Conservation (phyloP, 2,113 vertebrate genomes). For the Caloenas nicobarica region DNA sequence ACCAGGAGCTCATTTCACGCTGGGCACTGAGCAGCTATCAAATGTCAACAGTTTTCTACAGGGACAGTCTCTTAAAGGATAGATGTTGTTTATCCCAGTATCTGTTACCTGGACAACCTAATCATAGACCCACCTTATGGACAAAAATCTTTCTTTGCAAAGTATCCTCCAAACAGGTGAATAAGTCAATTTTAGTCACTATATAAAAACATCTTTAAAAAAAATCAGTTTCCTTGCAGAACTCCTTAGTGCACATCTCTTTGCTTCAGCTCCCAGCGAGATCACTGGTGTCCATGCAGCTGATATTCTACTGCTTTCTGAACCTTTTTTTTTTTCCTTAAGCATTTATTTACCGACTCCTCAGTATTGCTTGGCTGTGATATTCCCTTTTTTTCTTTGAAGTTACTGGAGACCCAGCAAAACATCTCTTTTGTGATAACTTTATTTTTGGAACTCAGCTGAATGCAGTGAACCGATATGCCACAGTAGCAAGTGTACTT, state of each 20-base stretch:
- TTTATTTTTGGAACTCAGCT: background rate
- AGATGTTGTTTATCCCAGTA: background rate
- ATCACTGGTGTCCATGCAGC: too few species aligned
- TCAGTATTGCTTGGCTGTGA: too few species aligned
- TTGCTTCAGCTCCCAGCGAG: too few species aligned
- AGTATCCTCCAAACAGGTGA: background rate
- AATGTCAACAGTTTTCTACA: background rate
- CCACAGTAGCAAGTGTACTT: background rate
- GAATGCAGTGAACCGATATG: background rate
- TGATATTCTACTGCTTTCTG: too few species aligned
- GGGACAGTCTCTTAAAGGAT: background rate
- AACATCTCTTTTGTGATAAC: too few species aligned
- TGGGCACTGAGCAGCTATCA: background rate
- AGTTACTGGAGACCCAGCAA: too few species aligned
- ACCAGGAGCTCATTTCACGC: background rate
- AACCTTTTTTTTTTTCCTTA: too few species aligned
- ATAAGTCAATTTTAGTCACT: background rate
- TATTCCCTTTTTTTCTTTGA: too few species aligned
- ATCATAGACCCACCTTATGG: background rate
- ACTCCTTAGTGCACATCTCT: background rate
- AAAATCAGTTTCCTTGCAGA: background rate
- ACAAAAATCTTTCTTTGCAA: background rate
- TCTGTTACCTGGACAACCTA: background rate
- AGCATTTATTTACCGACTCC: too few species aligned
- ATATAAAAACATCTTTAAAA: background rate